Evolutionary conservation across 1,140 invertebrate genomes (phyloP), one percentile per base, ranked within the genome.

Genomic region (Calephelis nemesis): DNA sequence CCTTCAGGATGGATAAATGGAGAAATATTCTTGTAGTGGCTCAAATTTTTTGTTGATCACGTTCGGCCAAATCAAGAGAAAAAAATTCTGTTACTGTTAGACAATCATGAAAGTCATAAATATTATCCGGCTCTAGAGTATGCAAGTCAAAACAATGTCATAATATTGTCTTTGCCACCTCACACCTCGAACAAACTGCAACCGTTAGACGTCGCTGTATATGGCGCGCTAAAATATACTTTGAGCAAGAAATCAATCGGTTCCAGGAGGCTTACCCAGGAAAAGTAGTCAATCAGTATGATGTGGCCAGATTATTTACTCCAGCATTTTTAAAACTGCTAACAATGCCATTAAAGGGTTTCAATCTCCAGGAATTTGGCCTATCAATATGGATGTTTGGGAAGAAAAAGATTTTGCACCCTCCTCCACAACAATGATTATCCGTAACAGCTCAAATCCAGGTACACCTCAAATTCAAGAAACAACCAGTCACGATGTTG

Each of bases 261-360:
- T 19, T 19, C 15, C 15, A 19, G 15, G 1, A 19, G 15, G 15
- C 15, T 19, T 5, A 13, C 5, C 8, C 1, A 8, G n/a, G 49
- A 50, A 13, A 5, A 49, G 5, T 11, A 10, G n/a, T 48, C n/a
- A 48, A 48, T 48, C 47, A 48, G 10, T 48, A 48, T 12, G 47
- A 48, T 74, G 67, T 74, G 40, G 54, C 73, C 65, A 69, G 63
- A 70, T 40, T 71, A 52, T 48, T 73, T 47, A 72, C 79, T 63
- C 73, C 73, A 73, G 86, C 87, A 58, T 92, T 81, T 78, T 65
- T 77, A 39, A 81, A 75, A 77, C 76, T 65, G 80, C 85, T 50
- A 73, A 82, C 75, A 90, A 82, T 76, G 81, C 77, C 30, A 68
- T 83, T 45, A 77, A 81, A 74, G 84, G 83, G n/a, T 91, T 91